Percentiles rank a stretch among this genome's conserved stretches.
Evolutionary conservation across 2,113 vertebrate species (phyloP).

Genomic region (Ornithorhynchus anatinus): DNA sequence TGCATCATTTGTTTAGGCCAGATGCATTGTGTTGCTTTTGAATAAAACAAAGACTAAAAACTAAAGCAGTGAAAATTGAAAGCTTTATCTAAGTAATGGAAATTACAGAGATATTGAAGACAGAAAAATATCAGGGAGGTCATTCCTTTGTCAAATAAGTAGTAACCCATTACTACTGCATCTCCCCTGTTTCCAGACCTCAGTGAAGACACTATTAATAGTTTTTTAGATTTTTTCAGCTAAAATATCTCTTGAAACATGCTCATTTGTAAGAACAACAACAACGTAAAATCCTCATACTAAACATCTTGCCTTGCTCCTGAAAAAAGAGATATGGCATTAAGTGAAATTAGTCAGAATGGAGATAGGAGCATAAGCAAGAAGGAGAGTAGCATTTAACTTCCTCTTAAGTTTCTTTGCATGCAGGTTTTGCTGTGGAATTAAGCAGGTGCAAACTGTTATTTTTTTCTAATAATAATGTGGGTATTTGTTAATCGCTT

Average conservation of each 20-base stretch:
- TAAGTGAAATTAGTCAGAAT: constrained; percentile 1
- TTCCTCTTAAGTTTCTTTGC: constrained; percentile 21
- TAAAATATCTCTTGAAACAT: not conserved
- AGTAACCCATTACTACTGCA: not conserved
- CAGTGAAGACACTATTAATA: not conserved
- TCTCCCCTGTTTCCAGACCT: not conserved
- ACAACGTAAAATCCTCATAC: not conserved
- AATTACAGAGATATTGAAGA: not conserved
- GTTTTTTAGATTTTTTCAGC: not conserved
- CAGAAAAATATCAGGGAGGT: not conserved
- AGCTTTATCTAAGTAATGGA: constrained; percentile 11
- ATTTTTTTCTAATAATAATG: constrained; percentile 62
- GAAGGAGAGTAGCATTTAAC: constrained; percentile 4
- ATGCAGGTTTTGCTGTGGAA: constrained; percentile 30
- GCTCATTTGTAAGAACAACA: not conserved
- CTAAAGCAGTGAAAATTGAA: constrained; percentile 28
- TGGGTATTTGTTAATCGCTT: no score
- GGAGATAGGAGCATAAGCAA: not conserved
- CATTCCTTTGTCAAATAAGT: not conserved
- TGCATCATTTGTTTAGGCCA: constrained; percentile 1
- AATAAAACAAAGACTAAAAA: constrained; percentile 27
- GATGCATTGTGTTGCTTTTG: constrained; percentile 4
- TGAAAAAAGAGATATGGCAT: not conserved
- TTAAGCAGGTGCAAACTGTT: constrained; percentile 59
- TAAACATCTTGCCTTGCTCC: not conserved